Evolutionary conservation across 2,113 vertebrate species (phyloP).

Genomic region (Heteronetta atricapilla): DNA sequence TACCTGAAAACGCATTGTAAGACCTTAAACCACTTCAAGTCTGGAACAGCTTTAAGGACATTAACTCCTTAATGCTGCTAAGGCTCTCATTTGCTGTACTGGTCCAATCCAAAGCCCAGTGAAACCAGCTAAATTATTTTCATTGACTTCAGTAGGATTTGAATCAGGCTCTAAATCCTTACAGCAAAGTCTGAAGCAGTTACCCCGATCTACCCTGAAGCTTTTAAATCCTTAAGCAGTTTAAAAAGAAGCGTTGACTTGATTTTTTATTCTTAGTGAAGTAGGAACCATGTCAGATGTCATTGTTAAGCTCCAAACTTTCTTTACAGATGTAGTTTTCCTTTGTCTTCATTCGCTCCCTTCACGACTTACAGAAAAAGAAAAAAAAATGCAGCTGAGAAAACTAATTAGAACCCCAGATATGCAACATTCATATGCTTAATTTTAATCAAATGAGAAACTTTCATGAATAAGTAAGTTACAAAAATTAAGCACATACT

Average conservation of each 20-base stretch:
- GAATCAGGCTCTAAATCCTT: slow-evolving; percentile 29
- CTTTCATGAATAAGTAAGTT: slow-evolving; percentile 62
- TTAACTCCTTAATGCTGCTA: neutral
- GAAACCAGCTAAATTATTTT: slow-evolving; percentile 2
- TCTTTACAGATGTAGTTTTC: neutral
- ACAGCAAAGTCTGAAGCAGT: neutral
- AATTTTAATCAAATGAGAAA: slow-evolving; percentile 72
- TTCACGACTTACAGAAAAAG: neutral
- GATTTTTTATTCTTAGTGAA: slow-evolving; percentile 12
- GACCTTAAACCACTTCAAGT: neutral
- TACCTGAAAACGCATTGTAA: neutral
- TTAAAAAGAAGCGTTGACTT: neutral
- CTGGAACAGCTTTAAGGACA: neutral
- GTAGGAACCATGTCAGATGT: neutral
- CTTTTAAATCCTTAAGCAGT: slow-evolving; percentile 45
- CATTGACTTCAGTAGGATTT: slow-evolving; percentile 7
- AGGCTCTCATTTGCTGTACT: neutral
- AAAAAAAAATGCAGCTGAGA: neutral
- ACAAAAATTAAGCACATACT: slow-evolving; percentile 59
- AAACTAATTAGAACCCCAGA: slow-evolving; percentile 63
- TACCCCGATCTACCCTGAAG: neutral
- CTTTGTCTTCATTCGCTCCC: slow-evolving; percentile 8
- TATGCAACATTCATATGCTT: slow-evolving; percentile 65
- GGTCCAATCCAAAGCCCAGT: neutral
- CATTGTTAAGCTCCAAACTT: neutral